Percentiles rank a stretch among this genome's conserved stretches.
Evolutionary conservation across 2,888 invertebrate species (phyloP).

Genomic region (Drosophila subquinaria): DNA sequence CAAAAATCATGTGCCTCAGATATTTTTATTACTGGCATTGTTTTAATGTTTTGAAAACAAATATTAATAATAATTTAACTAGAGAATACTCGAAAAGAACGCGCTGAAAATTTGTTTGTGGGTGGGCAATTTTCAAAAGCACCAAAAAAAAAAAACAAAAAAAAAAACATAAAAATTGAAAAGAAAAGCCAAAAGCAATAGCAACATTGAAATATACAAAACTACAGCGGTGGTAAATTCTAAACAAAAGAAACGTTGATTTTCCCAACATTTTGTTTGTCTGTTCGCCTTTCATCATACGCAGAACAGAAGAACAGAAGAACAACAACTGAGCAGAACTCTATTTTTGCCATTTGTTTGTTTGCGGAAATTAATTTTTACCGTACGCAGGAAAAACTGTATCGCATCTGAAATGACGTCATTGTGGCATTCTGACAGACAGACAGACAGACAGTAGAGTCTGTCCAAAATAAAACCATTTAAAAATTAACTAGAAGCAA

Average conservation of each 20-base stretch:
- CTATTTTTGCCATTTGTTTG: constrained; percentile 59
- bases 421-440: constrained; percentile 34
- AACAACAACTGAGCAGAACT: constrained; percentile 28
- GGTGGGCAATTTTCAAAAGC: constrained; percentile 10
- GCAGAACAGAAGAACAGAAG: constrained; percentile 3
- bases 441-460: not conserved
- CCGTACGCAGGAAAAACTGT: constrained; percentile 43
- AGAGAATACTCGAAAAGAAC: constrained; percentile 15
- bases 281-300: constrained; percentile 24
- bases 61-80: constrained; percentile 1
- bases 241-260: constrained; percentile 46
- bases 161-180: constrained; percentile 12
- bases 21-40: constrained; percentile 10
- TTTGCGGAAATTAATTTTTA: constrained; percentile 58
- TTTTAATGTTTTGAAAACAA: constrained; percentile 2
- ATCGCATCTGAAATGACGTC: constrained; percentile 42
- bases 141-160: constrained; percentile 1
- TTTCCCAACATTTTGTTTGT: constrained; percentile 15
- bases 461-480: constrained; percentile 8
- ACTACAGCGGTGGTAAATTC: constrained; percentile 18
- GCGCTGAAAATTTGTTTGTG: constrained; percentile 25
- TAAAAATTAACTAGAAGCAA: not conserved
- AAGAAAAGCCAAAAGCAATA: constrained; percentile 8
- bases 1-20: constrained; percentile 15
- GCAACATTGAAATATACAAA: constrained; percentile 32